Evolutionary conservation across 2,113 vertebrate genomes (phyloP), one percentile per base, ranked within the genome.

Genomic region (Crypturellus undulatus): DNA sequence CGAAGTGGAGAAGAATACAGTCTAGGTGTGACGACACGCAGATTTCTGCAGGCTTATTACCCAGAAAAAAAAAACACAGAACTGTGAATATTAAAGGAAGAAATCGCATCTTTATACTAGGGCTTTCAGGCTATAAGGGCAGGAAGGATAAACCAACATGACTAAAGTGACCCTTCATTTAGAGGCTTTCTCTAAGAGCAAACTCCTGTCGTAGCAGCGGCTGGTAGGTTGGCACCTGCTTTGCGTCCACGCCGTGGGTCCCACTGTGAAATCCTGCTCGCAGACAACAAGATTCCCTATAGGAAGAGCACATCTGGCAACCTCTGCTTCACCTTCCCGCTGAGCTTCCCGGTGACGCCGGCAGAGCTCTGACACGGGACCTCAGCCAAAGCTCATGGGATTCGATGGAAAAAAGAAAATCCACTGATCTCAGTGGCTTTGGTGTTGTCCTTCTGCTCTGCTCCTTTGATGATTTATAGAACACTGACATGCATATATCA

Each of bases 381-480:
- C 34, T 25, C 60, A 69, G 93, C 80, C 89, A 95, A 84, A 92
- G 40, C 87, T 84, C 81, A 30, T 43, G 81, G 84, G 89, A 92
- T 90, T 72, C 77, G 69, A 32, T 6, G 30, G 1, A 0, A 30
- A 68, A 84, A 43, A 43, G 21, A 59, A 77, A 9, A 15, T 30
- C 63, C 81, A 87, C 58, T 92, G 87, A 96, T 95, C 81, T 92
- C 3, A 0, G 38, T 56, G 59, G 73, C 73, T 95, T 93, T 86
- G 77, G 72, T 75, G 80, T 69, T 75, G 58, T 84, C 73, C 91
- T 75, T 90, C 78, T 79, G 78, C 84, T 95, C 6, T 0, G 84
- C 67, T 79, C 54, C 84, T 95, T 92, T 95, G 91, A 96, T 92
- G 80, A 95, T 93, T 95, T 92, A 94, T 93, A 71, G 87, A 96